Evolutionary conservation across 2,113 vertebrate species (phyloP).

Genomic region (Hippocampus barbouri): DNA sequence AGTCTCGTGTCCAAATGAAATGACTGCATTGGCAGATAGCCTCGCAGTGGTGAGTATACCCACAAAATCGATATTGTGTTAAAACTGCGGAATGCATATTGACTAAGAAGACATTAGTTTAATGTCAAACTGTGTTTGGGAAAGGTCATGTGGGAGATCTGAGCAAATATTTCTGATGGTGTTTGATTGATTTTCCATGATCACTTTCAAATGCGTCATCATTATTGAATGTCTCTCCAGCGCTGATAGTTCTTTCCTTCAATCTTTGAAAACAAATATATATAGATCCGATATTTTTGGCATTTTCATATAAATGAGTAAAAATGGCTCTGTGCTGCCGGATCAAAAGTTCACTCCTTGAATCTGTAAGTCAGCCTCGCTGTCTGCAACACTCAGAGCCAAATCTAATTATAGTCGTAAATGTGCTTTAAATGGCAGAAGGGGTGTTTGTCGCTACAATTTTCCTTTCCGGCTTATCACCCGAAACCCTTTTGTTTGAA

Average conservation of each 20-base stretch:
- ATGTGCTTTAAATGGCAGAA: background rate
- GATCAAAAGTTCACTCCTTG: background rate
- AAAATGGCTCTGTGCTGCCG: background rate
- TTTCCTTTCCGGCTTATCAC: too few species aligned
- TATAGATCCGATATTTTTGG: background rate
- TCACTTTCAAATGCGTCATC: background rate
- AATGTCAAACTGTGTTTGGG: conserved; percentile 42
- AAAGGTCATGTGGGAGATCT: conserved; percentile 45
- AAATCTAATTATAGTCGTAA: background rate
- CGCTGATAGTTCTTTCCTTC: background rate
- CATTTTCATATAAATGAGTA: conserved; percentile 3
- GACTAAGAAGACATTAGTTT: conserved; percentile 40
- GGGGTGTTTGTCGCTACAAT: too few species aligned
- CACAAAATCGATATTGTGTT: conserved; percentile 42
- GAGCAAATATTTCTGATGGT: conserved; percentile 19
- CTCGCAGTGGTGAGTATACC: conserved; percentile 18
- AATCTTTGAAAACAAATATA: conserved; percentile 10
- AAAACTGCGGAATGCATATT: conserved; percentile 44
- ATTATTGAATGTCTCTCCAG: background rate
- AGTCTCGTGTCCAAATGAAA: conserved; percentile 9
- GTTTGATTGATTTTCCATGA: conserved; percentile 12
- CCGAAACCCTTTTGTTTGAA: too few species aligned
- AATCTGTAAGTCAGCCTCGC: background rate
- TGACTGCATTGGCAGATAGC: conserved; percentile 16
- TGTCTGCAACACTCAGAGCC: background rate